Conservation (phyloP, 30 jellyfish, hydroid and myxozoan genomes). For the Turritopsis rubra region DNA sequence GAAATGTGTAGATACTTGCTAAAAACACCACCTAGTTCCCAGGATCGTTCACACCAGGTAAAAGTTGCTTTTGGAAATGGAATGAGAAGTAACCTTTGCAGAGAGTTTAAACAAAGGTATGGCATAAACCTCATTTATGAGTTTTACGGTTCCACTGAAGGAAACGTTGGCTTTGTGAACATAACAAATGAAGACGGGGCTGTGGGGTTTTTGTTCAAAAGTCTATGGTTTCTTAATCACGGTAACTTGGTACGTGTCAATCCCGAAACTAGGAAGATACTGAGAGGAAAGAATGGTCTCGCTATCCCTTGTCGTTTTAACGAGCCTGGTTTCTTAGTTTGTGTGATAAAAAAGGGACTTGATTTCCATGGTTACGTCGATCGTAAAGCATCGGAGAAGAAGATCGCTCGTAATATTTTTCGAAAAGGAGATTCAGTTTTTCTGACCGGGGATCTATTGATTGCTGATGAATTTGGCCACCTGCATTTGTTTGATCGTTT, state of each 20-base stretch:
- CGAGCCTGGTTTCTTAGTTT: constrained; percentile 83
- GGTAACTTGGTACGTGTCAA: constrained; percentile 39
- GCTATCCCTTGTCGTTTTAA: constrained; percentile 45
- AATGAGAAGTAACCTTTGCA: constrained; percentile 60
- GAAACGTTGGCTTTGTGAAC: constrained; percentile 53
- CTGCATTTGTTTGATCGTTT: constrained; percentile 70
- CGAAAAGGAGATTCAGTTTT: constrained; percentile 64
- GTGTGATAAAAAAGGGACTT: constrained; percentile 35
- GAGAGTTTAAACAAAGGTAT: constrained; percentile 56
- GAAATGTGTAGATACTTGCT: constrained; percentile 79
- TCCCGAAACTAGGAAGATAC: constrained; percentile 56
- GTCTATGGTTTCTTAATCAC: constrained; percentile 40
- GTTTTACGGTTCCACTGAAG: constrained; percentile 90
- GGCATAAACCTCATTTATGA: constrained; percentile 55
- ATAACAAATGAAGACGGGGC: constrained; percentile 52
- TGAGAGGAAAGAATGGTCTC: constrained; percentile 66
- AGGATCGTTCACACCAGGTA: constrained; percentile 45
- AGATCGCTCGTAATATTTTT: constrained; percentile 55
- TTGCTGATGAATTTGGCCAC: constrained; percentile 70
- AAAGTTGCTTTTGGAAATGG: constrained; percentile 82
- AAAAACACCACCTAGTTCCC: constrained; percentile 46
- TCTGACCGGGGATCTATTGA: constrained; percentile 69
- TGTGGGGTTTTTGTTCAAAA: constrained; percentile 60
- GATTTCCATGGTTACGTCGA: constrained; percentile 68
- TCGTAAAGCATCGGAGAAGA: constrained; percentile 48